Evolutionary conservation across 2,888 invertebrate genomes (phyloP).

Genomic region (Hydraecia micacea): DNA sequence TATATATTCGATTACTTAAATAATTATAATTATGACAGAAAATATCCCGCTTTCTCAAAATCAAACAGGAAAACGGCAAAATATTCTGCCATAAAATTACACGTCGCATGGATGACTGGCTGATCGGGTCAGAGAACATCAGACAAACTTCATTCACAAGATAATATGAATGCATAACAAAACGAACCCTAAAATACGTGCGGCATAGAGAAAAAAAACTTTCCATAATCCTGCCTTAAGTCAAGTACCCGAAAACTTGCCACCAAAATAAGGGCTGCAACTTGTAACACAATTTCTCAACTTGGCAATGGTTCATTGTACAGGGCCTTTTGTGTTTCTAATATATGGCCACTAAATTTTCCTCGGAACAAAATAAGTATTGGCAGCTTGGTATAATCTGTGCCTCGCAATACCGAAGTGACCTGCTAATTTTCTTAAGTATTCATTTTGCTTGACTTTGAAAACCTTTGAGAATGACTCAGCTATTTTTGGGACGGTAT

Average conservation of each 20-base stretch:
- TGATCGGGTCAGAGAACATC: background rate
- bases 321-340: slow-evolving; percentile 72
- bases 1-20: too few species aligned
- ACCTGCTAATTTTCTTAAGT: slow-evolving; percentile 56
- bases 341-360: slow-evolving; percentile 80
- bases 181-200: background rate
- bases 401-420: slow-evolving; percentile 47
- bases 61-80: background rate
- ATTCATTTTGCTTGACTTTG: slow-evolving; percentile 44
- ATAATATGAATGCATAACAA: background rate
- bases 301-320: slow-evolving; percentile 63
- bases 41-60: background rate
- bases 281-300: slow-evolving; percentile 61
- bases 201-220: slow-evolving; percentile 5
- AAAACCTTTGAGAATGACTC: slow-evolving; percentile 25
- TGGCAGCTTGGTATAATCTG: slow-evolving; percentile 64
- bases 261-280: slow-evolving; percentile 51
- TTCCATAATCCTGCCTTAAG: slow-evolving; percentile 17
- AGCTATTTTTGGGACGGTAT: slow-evolving; percentile 16
- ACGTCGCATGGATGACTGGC: background rate
- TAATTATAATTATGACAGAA: too few species aligned
- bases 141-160: background rate
- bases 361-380: slow-evolving; percentile 74
- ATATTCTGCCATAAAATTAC: background rate
- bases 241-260: slow-evolving; percentile 40